phyloP scores from a whole-genome alignment of 1,140 invertebrate species.

The Neodiprion fabricii region DNA sequence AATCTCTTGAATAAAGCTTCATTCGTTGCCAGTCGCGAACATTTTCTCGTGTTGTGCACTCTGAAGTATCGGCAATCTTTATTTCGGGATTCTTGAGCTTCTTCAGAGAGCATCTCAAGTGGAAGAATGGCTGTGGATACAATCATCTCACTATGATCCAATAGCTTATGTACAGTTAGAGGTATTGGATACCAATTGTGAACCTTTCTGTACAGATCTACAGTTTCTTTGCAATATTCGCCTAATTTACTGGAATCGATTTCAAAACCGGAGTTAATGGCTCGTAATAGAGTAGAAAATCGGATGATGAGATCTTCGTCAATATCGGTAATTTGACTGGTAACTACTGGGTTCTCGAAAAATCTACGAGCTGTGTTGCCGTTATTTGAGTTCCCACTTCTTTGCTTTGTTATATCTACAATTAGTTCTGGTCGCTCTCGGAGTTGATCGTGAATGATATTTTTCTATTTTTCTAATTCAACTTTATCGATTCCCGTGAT shows the following conservation, averaged over 20 bases:
- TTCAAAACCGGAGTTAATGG: constrained; percentile 13
- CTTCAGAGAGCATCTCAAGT: no score
- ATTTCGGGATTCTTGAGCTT: no score
- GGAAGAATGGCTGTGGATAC: no score
- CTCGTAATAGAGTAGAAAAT: constrained; percentile 16
- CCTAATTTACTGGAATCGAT: constrained; percentile 15
- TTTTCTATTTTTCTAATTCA: not conserved
- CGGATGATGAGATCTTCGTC: constrained; percentile 19
- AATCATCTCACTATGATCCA: no score
- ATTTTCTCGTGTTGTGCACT: no score
- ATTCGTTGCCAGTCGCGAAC: no score
- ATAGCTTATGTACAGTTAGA: no score
- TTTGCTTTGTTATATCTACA: constrained; percentile 32
- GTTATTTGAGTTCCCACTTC: constrained; percentile 28
- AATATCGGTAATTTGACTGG: constrained; percentile 20
- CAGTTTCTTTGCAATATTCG: constrained; percentile 15
- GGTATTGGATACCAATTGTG: no score
- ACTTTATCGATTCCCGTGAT: not conserved
- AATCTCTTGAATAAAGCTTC: no score
- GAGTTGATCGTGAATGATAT: not conserved
- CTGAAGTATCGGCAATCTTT: no score
- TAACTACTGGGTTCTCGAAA: constrained; percentile 25
- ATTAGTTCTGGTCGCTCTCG: not conserved
- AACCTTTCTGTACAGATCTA: not conserved
- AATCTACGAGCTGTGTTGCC: constrained; percentile 36